Conservation (phyloP, 2,797 vertebrate species). For the Podarcis lilfordi region DNA sequence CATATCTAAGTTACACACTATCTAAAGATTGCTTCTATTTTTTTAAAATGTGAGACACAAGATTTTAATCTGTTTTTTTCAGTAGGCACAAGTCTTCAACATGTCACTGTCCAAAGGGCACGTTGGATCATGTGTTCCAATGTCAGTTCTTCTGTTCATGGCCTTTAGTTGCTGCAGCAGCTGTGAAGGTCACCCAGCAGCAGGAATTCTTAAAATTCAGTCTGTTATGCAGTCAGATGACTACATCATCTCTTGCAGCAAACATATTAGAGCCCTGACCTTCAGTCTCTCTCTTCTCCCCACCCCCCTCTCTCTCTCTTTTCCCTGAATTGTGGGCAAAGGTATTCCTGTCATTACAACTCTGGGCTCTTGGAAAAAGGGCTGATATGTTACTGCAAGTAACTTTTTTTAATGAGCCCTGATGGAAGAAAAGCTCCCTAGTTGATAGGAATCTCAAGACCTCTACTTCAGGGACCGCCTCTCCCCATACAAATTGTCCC, state of each 20-base stretch:
- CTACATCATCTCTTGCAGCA: constrained; percentile 12
- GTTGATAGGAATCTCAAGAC: too few relatives aligned
- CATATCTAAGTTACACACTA: not conserved
- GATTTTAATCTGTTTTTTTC: not conserved
- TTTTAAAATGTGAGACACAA: not conserved
- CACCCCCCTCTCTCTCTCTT: not conserved
- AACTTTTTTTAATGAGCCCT: not conserved
- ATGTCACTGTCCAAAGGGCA: constrained; percentile 37
- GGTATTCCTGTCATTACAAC: not conserved
- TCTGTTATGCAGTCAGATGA: not conserved
- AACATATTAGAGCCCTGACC: constrained; percentile 16
- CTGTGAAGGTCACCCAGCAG: constrained; percentile 21
- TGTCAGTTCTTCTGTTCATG: constrained; percentile 7
- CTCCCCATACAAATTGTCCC: too few relatives aligned
- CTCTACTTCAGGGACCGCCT: too few relatives aligned
- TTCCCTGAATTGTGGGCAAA: constrained; percentile 22
- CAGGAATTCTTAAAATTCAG: constrained; percentile 28
- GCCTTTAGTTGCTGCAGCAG: not conserved
- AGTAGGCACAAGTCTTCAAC: not conserved
- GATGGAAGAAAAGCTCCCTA: not conserved
- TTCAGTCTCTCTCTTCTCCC: not conserved
- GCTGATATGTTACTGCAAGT: not conserved
- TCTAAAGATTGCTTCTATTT: not conserved
- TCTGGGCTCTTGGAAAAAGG: not conserved
- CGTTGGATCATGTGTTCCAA: constrained; percentile 8